Percentiles rank a stretch among this genome's conserved stretches.
Evolutionary conservation across 2,888 invertebrate species (phyloP).

Genomic region (Linnaemya tessellans): DNA sequence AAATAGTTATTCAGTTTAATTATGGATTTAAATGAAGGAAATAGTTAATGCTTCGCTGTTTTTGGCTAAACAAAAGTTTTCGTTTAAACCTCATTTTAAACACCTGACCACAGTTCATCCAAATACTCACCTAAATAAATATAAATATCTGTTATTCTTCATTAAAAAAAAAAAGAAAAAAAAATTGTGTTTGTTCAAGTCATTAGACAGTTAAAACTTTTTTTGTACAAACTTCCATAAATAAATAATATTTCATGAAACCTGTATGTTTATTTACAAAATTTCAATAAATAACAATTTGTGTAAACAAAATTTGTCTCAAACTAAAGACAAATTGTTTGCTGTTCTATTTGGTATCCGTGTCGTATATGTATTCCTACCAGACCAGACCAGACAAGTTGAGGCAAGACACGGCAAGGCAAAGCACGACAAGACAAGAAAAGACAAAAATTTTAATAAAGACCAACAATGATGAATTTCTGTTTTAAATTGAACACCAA

Average conservation of each 20-base stretch:
- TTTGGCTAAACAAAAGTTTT: not conserved
- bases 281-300: conserved; percentile 49
- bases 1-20: too few species aligned
- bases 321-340: conserved; percentile 14
- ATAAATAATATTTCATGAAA: not conserved
- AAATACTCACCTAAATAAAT: not conserved
- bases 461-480: conserved; percentile 63
- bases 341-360: conserved; percentile 23
- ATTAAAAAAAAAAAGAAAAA: too few species aligned
- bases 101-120: not conserved
- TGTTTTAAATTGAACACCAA: conserved; percentile 60
- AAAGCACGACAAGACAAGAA: conserved; percentile 15
- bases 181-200: not conserved
- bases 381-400: conserved; percentile 18
- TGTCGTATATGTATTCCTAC: not conserved
- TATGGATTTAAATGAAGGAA: not conserved
- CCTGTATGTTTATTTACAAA: not conserved
- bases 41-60: not conserved
- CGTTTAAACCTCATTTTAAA: not conserved
- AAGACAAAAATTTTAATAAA: conserved; percentile 1
- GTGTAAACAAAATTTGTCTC: conserved; percentile 22
- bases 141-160: not conserved
- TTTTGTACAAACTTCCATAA: not conserved
- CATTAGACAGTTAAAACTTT: not conserved
- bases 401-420: not conserved